These are phyloP conservation scores for Stenolophus ochropezus DNA, from an alignment of 2,888 invertebrate genomes.

Conservation along the genomic window DNA sequence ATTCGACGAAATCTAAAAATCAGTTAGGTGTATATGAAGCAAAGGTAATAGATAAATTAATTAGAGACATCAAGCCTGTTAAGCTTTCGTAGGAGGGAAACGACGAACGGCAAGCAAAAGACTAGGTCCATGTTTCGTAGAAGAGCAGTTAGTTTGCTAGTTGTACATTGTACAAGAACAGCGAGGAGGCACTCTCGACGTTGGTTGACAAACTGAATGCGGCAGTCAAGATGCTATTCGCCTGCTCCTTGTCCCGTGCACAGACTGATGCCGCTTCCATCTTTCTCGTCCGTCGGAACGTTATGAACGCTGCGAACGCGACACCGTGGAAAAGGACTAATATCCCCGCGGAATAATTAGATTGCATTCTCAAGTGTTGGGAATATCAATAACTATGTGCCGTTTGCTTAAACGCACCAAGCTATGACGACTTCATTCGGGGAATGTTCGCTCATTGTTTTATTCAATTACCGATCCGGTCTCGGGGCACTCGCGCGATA, in stretches of 20 bases:
- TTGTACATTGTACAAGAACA: conserved; percentile 9
- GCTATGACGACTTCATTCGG: conserved; percentile 27
- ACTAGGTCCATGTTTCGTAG: neutral
- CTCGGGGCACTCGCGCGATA: neutral
- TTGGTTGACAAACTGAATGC: conserved; percentile 52
- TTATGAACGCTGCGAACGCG: conserved; percentile 26
- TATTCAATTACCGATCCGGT: conserved; percentile 35
- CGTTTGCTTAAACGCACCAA: conserved; percentile 32
- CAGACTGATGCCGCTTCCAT: neutral
- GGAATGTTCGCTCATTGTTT: conserved; percentile 45
- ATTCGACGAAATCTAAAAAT: neutral
- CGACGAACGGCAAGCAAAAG: neutral
- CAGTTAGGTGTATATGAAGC: neutral
- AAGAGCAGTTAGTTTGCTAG: conserved; percentile 30
- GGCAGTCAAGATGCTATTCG: conserved; percentile 42
- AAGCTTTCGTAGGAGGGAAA: neutral
- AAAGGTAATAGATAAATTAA: conserved; percentile 39
- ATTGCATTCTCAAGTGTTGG: conserved; percentile 60
- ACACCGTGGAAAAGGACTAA: conserved; percentile 50
- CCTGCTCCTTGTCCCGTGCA: neutral
- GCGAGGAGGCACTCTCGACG: conserved; percentile 8
- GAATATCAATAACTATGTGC: conserved; percentile 61
- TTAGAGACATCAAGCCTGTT: conserved; percentile 19
- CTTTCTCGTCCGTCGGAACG: conserved; percentile 10
- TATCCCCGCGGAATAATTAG: conserved; percentile 62